Conservation (phyloP, 2,113 vertebrate genomes). For the Herpetotheres cachinnans region DNA sequence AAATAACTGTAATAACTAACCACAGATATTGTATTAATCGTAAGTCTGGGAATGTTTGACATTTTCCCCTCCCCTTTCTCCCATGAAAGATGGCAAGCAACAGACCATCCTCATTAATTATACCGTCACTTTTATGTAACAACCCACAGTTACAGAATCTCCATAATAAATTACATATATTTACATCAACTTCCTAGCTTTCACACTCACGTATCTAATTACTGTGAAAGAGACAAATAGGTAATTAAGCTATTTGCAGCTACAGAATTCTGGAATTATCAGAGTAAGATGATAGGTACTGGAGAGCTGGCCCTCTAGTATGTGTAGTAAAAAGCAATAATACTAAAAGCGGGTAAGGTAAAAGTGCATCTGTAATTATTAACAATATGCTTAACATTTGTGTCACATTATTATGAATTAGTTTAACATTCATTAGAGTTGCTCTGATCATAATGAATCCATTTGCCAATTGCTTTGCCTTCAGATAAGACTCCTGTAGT, state of each 20-base stretch:
- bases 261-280: background rate
- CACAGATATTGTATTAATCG: background rate
- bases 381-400: conserved; percentile 19
- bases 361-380: conserved; percentile 19
- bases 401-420: conserved; percentile 52
- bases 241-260: conserved; percentile 48
- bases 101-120: conserved; percentile 34
- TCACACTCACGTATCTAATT: conserved; percentile 13
- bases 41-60: background rate
- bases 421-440: conserved; percentile 47
- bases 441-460: conserved; percentile 43
- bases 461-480: conserved; percentile 11
- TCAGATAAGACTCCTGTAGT: conserved; percentile 23
- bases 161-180: conserved; percentile 40
- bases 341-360: background rate
- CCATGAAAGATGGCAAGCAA: background rate
- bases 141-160: conserved; percentile 13
- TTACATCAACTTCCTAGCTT: conserved; percentile 35
- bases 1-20: background rate
- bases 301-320: background rate
- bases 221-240: conserved; percentile 15
- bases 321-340: background rate
- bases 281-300: background rate
- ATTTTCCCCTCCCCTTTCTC: background rate
- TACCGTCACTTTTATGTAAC: conserved; percentile 18